Evolutionary conservation across 2,113 vertebrate genomes (phyloP).

Genomic region (Hippocampus guttulatus): DNA sequence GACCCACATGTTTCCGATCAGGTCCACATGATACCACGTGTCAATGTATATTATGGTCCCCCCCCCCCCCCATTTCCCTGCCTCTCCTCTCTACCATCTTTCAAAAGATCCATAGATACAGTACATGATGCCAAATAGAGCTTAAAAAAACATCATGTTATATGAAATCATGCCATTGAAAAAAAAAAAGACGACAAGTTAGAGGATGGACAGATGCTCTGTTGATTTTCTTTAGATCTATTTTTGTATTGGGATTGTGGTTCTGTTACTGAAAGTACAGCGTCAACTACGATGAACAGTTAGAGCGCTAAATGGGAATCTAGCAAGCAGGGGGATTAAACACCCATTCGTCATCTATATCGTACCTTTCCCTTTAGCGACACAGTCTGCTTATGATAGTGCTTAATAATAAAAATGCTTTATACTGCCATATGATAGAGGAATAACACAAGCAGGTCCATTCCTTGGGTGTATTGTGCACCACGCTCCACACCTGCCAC

Average conservation of each 20-base stretch:
- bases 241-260: conserved; percentile 71
- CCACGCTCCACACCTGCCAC: conserved; percentile 69
- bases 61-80: conserved; percentile 29
- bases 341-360: conserved; percentile 48
- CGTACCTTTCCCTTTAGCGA: conserved; percentile 66
- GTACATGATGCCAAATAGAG: conserved; percentile 57
- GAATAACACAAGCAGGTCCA: conserved; percentile 72
- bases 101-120: conserved; percentile 53
- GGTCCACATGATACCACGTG: conserved; percentile 34
- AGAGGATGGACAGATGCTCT: conserved; percentile 62
- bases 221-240: conserved; percentile 73
- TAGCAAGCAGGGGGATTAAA: conserved; percentile 47
- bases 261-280: conserved; percentile 61
- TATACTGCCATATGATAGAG: conserved; percentile 74
- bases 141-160: conserved; percentile 47
- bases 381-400: conserved; percentile 66
- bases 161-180: conserved; percentile 55
- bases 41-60: conserved; percentile 49
- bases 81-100: conserved; percentile 17
- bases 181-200: conserved; percentile 44
- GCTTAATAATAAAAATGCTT: conserved; percentile 74
- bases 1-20: conserved; percentile 36
- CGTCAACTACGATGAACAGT: conserved; percentile 43
- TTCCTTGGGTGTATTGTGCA: conserved; percentile 68
- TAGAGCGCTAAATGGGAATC: conserved; percentile 35